Evolutionary conservation across 2,113 vertebrate species (phyloP), one percentile per base, ranked within the genome.

Genomic region (Albula goreensis): DNA sequence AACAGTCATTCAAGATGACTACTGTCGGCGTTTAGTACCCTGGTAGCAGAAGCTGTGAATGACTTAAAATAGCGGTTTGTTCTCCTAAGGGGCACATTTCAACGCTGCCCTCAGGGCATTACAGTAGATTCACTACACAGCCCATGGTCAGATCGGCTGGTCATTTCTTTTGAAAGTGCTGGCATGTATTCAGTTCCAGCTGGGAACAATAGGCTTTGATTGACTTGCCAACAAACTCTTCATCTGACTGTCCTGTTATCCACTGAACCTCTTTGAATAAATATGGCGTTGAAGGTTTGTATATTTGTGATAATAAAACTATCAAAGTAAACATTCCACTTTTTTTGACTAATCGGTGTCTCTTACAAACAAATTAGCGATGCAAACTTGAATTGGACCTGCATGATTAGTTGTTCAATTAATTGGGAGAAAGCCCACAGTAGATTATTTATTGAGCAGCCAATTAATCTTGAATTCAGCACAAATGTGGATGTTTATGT

Each of bases 381-480:
- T n/a, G 70, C 70, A 74, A 31, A 74, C n/a, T 74, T 9, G 7
- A 25, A 74, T 74, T 74, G 6, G 1, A 74, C 19, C 60, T 66
- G 60, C 60, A 66, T 66, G 60, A 66, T 31, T 74, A 74, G 70
- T 74, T 66, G 60, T 66, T 66, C 60, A 31, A 5, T 74, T 74
- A 74, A 74, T 74, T 74, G 22, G n/a, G 22, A 9, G 22, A 31
- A n/a, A 22, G n/a, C 25, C 70, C 22, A 74, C 70, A 74, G n/a
- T 74, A 74, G n/a, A 25, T 74, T 74, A 74, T 74, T 74, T 74
- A 25, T n/a, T 74, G 25, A 74, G 25, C 70, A 25, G n/a, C 70
- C n/a, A 74, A 74, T 74, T 74, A 74, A 74, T 74, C 70, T 8
- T 70, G 63, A 74, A 8, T 74, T 74, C 70, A 74, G n/a, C 70